These are phyloP conservation scores for Mus minutoides DNA, from an alignment of 2,797 vertebrate species.

Conservation along the genomic window DNA sequence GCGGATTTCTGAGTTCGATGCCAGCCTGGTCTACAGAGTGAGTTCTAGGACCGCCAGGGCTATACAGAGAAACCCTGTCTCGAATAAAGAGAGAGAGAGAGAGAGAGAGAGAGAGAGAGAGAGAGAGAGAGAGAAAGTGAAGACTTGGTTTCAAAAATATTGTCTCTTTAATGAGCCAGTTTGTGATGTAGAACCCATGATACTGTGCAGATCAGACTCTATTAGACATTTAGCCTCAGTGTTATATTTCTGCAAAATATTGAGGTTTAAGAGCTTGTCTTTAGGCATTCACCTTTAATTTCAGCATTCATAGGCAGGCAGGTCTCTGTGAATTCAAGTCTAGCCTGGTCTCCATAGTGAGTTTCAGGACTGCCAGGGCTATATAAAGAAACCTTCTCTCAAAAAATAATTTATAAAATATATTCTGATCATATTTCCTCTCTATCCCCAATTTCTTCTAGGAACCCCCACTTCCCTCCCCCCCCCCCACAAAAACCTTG, in stretches of 20 bases:
- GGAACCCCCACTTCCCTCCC: not conserved
- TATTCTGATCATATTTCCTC: not conserved
- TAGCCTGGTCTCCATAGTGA: not conserved
- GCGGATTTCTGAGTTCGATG: not conserved
- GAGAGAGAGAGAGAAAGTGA: too few relatives aligned
- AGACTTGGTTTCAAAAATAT: slow-evolving; percentile 20
- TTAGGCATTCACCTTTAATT: not conserved
- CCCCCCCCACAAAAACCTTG: not conserved
- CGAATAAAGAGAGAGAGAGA: too few relatives aligned
- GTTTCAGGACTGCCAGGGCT: not conserved
- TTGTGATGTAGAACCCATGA: slow-evolving; percentile 19
- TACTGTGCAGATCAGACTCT: not conserved
- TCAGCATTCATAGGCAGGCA: not conserved
- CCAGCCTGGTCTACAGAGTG: not conserved
- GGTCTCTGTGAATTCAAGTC: not conserved
- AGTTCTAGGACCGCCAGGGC: not conserved
- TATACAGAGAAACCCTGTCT: not conserved
- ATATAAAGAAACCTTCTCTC: not conserved
- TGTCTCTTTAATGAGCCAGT: slow-evolving; percentile 33
- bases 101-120: too few relatives aligned
- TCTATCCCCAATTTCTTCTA: not conserved
- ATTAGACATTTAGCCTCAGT: slow-evolving; percentile 1
- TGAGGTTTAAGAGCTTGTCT: slow-evolving; percentile 1
- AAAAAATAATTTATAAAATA: not conserved
- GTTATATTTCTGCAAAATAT: not conserved